Base-by-base conservation (phyloP, 64 coral and sea anemone genomes). In the Montipora sp. region DNA sequence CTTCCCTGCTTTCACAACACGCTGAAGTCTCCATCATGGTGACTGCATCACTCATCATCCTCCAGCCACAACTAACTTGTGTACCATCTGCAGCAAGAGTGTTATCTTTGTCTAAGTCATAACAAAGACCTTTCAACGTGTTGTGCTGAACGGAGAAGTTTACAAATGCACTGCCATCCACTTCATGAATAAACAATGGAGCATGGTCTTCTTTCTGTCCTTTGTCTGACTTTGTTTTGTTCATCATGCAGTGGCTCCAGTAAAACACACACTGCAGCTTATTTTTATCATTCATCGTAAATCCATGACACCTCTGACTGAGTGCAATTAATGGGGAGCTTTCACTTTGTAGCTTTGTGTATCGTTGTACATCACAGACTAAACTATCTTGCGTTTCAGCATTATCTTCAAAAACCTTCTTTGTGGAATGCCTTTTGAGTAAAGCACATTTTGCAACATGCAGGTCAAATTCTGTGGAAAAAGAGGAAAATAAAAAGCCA, bases 401-500 rank as follows among this genome's bases (percentile, higher is more conserved):
- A 19, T 1, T 49, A 1, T 49, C 43, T 71, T 3, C 63, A 69
- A 44, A 8, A n/a, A 1, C 2, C 16, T 49, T 48, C 65, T 70
- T 12, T 68, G 3, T 8, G 8, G 44, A 47, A 71, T 49, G 27
- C 18, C 65, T 83, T 9, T 14, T 60, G 8, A 15, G 14, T 4
- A 67, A 11, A 46, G 59, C 80, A 83, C 36, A 70, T 71, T 67
- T 84, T 16, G 59, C 67, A 71, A 84, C 11, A 50, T 47, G 18
- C 65, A 50, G 5, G 59, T 84, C 27, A 47, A 70, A 50, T 18
- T 47, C 82, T 84, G 81, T 10, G 70, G 16, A 66, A 20, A 50
- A 47, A 70, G 3, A n/a, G 57, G 11, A 60, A 63, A 45, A 16
- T 20, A 61, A 21, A 19, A 58, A 57, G 11, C 12, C 9, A 71